Evolutionary conservation across 2,113 vertebrate species (phyloP), one percentile per base, ranked within the genome.

Genomic region (Caloenas nicobarica): DNA sequence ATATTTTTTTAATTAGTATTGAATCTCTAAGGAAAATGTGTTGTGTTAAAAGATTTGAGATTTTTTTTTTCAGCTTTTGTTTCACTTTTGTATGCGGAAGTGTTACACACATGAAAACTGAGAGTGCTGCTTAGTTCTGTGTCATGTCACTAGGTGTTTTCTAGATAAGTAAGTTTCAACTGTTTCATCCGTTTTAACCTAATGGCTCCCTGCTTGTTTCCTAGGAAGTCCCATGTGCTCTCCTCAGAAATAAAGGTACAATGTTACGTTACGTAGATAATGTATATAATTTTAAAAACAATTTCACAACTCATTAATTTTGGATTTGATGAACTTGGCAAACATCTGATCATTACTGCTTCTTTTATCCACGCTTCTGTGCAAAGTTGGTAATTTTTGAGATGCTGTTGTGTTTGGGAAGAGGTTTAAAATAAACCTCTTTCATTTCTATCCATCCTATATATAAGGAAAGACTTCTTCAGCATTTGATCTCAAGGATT

Each of bases 181-280:
- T 83, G 18, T 72, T 89, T 78, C 5, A 33, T 81, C 60, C 89
- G 1, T 79, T 95, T 72, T 92, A 69, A 93, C 80, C 16, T 93
- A 62, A 72, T 92, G 72, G 33, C 16, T 89, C 23, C 62, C 40
- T 98, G 18, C 97, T 96, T 96, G 31, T 94, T 95, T 93, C 93
- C 33, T 96, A 99, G 99, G 99, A 99, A 81, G 98, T 99, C 68
- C 98, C 99, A 5, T 99, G 99, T 98, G 98, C 97, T 81, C 97
- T 96, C 34, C 99, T 99, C 94, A 98, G 98, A 96, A 99, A 97
- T 95, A 99, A 99, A 98, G 99, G 99, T 99, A 98, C 97, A 94
- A 34, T 70, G 12, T 83, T 62, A 58, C 46, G 3, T 57, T 88
- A 71, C 9, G 9, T 57, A 65, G 14, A 2, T 70, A 70, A 51